Evolutionary conservation across 1,140 invertebrate species (phyloP), one percentile per base, ranked within the genome.

Genomic region (Plodia interpunctella): DNA sequence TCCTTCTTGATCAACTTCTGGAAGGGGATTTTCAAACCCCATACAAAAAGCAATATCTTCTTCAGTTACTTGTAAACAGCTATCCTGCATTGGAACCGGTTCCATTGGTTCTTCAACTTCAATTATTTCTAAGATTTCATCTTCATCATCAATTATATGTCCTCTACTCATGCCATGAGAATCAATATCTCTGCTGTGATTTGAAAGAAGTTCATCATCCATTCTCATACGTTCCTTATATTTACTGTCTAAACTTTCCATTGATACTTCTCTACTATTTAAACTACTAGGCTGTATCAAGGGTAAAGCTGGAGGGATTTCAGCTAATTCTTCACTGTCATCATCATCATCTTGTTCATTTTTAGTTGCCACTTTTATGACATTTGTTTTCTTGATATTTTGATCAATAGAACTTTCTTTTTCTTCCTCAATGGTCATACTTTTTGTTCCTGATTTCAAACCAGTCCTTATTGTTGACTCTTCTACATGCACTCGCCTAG

Each of bases 11-110:
- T 95, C 93, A 18, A 93, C 92, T 87, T 95, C 94, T 0, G 92
- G 93, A 11, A 95, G 76, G 38, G 92, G 93, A 90, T 95, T 93
- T 86, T 95, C 94, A 52, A 91, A 91, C 8, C 95, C 94, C 94
- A 97, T 96, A 74, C 95, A 96, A 57, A 94, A 91, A 0, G 95
- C 96, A 50, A 97, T 97, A 76, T 98, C 96, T 87, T 97, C 96
- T 90, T 97, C 96, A 0, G 96, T 97, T 0, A 97, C 96, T 90
- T 97, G 96, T 20, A 97, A 87, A 70, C 95, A 96, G 60, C 92
- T 94, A 76, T 97, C 95, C 82, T 95, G 94, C 91, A 94, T 96
- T 13, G 95, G 94, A 11, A 96, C 95, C 3, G 94, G 94, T 81
- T 96, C 95, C 60, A 93, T 88, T 0, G 93, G 92, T 85, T 96